Evolutionary conservation across 2,797 vertebrate genomes (phyloP).

Genomic region (Rhinella marina): DNA sequence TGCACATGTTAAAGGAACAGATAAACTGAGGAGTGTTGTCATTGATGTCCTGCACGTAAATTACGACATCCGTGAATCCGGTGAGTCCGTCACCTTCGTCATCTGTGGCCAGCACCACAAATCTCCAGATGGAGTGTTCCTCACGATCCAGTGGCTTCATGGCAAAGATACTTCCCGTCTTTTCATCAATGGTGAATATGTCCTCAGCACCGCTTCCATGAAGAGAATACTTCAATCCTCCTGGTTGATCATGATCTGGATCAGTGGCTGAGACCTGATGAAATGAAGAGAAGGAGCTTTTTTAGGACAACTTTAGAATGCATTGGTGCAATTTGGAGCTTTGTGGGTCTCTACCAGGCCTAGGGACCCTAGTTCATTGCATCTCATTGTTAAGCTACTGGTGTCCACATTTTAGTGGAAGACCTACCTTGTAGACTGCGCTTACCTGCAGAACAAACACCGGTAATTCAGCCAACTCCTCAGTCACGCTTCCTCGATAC

Average conservation of each 20-base stretch:
- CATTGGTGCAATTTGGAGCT: neutral
- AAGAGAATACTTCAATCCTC: slow-evolving; percentile 86
- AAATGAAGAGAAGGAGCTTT: neutral
- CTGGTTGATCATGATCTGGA: slow-evolving; percentile 84
- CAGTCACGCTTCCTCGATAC: slow-evolving; percentile 87
- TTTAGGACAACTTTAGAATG: neutral
- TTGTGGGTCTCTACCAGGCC: neutral
- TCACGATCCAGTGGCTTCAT: slow-evolving; percentile 85
- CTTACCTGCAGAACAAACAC: slow-evolving; percentile 88
- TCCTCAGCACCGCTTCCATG: slow-evolving; percentile 87
- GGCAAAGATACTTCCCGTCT: slow-evolving; percentile 86
- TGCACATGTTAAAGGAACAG: slow-evolving; percentile 82
- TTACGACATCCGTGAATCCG: slow-evolving; percentile 90
- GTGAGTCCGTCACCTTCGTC: slow-evolving; percentile 89
- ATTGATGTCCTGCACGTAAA: slow-evolving; percentile 90
- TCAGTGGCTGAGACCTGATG: slow-evolving; percentile 85
- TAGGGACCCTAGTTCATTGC: neutral
- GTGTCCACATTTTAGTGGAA: neutral
- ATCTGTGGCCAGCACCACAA: slow-evolving; percentile 88
- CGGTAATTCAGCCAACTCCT: slow-evolving; percentile 84
- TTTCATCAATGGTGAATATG: slow-evolving; percentile 87
- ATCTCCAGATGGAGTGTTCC: slow-evolving; percentile 86
- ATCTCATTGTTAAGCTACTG: neutral
- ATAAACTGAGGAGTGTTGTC: slow-evolving; percentile 85
- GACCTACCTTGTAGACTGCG: neutral